Evolutionary conservation across 2,888 invertebrate genomes (phyloP).

Genomic region (Pristionchus mayeri): DNA sequence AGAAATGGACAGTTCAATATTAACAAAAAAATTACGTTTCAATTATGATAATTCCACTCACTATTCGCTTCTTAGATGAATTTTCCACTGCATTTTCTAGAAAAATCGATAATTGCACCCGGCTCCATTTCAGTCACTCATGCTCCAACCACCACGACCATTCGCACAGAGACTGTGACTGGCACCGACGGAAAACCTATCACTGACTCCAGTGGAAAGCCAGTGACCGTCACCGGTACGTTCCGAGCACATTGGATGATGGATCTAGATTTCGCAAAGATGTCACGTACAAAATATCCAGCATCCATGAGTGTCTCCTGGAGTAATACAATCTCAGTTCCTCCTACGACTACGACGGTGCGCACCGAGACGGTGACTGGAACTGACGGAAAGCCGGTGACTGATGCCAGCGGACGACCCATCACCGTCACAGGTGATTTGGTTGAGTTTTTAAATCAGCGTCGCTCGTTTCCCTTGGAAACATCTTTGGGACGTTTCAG

Average conservation of each 20-base stretch:
- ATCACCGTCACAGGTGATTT: neutral
- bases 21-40: neutral
- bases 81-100: too few relatives aligned
- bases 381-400: neutral
- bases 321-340: neutral
- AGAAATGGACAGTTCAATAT: too few relatives aligned
- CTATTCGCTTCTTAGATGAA: neutral
- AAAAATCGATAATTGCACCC: too few relatives aligned
- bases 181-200: neutral
- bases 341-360: neutral
- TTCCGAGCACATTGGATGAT: too few relatives aligned
- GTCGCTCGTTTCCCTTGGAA: too few relatives aligned
- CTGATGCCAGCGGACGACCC: neutral
- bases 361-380: neutral
- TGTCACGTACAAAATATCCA: too few relatives aligned
- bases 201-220: neutral
- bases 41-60: neutral
- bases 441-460: too few relatives aligned
- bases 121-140: too few relatives aligned
- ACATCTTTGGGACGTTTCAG: too few relatives aligned
- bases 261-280: too few relatives aligned
- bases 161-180: neutral
- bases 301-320: too few relatives aligned
- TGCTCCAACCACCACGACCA: neutral
- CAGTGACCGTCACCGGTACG: neutral